Percentiles rank a stretch among this genome's conserved stretches.
Evolutionary conservation across 2,888 invertebrate species (phyloP).

Genomic region (Lycaena phlaeas): DNA sequence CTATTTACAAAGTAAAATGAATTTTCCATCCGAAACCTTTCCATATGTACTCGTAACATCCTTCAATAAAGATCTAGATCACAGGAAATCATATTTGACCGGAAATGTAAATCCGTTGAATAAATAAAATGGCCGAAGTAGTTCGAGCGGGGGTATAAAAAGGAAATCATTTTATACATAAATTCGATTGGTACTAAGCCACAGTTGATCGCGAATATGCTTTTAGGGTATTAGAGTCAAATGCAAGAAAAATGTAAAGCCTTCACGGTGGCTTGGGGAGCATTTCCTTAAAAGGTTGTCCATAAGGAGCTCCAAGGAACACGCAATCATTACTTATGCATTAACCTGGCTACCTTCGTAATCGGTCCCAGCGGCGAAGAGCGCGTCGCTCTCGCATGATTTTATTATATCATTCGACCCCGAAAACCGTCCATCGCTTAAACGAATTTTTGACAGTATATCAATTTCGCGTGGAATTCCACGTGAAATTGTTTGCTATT

Average conservation of each 20-base stretch:
- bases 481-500: conserved; percentile 10
- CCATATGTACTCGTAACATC: not conserved
- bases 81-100: conserved; percentile 7
- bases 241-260: conserved; percentile 11
- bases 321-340: conserved; percentile 76
- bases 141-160: not conserved
- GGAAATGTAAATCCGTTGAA: conserved; percentile 6
- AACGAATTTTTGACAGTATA: conserved; percentile 36
- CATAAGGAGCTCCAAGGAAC: conserved; percentile 33
- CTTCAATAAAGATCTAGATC: not conserved
- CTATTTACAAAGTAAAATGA: too few relatives aligned
- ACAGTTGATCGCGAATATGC: conserved; percentile 7
- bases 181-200: conserved; percentile 3
- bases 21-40: not conserved
- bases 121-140: conserved; percentile 1
- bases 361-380: conserved; percentile 60
- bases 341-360: conserved; percentile 65
- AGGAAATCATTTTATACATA: conserved; percentile 7
- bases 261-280: conserved; percentile 26
- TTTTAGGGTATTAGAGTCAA: conserved; percentile 8
- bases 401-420: conserved; percentile 41
- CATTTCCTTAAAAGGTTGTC: conserved; percentile 49
- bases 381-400: conserved; percentile 39
- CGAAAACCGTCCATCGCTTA: conserved; percentile 22
- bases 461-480: conserved; percentile 21